phyloP scores from a whole-genome alignment of 2,113 vertebrate species.

The Barbus barbus region DNA sequence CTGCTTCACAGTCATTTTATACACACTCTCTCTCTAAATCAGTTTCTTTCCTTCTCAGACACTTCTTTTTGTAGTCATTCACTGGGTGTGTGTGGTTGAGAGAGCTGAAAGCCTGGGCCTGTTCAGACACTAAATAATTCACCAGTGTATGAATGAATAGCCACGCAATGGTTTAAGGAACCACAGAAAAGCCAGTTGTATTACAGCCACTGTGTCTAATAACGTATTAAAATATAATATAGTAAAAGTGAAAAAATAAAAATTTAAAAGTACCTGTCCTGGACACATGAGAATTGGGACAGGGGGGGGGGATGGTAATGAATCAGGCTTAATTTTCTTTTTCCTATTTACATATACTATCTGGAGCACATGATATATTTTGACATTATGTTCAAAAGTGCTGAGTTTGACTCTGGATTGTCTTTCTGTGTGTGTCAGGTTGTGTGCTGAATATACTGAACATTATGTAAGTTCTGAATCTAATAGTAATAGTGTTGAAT shows the following conservation, averaged over 20 bases:
- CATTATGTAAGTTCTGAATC: too few relatives aligned
- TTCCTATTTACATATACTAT: not conserved
- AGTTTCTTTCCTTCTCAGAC: too few relatives aligned
- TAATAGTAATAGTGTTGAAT: too few relatives aligned
- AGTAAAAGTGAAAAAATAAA: not conserved
- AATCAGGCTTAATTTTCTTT: too few relatives aligned
- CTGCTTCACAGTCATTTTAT: not conserved
- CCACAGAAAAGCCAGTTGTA: not conserved
- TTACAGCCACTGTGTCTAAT: not conserved
- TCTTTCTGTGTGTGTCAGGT: not conserved
- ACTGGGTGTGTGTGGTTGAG: not conserved
- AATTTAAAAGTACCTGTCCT: not conserved
- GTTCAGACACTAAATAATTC: not conserved
- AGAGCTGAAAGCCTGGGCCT: not conserved
- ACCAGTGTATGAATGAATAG: not conserved
- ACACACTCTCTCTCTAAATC: not conserved
- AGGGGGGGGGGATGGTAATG: too few relatives aligned
- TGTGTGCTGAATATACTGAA: not conserved
- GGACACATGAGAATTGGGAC: too few relatives aligned
- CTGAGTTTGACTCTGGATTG: not conserved
- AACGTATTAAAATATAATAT: not conserved
- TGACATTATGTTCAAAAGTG: not conserved
- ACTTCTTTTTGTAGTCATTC: constrained; percentile 2
- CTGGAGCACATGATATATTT: not conserved
- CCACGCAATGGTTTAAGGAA: not conserved